These are phyloP conservation scores for Gymnobelideus leadbeateri DNA, from an alignment of 2,113 vertebrate genomes.

Conservation along the genomic window DNA sequence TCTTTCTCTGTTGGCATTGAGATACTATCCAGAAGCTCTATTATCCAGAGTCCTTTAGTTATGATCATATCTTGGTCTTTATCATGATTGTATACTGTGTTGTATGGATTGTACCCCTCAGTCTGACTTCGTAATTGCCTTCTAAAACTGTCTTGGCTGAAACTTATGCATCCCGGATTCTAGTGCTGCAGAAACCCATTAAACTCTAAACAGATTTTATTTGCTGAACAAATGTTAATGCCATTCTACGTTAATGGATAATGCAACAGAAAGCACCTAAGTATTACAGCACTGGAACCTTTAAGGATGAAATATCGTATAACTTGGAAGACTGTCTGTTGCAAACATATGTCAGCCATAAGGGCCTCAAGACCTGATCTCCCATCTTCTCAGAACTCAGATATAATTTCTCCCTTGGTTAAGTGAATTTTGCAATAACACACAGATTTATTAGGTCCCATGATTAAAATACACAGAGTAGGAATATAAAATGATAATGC, in stretches of 20 bases:
- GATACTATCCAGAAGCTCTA: slow-evolving; percentile 13
- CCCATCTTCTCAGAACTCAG: slow-evolving; percentile 56
- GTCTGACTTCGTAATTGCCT: not conserved
- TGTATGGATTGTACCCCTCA: not conserved
- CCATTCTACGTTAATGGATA: slow-evolving; percentile 9
- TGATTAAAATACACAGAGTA: slow-evolving; percentile 65
- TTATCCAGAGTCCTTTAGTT: not conserved
- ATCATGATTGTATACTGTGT: not conserved
- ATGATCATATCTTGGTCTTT: not conserved
- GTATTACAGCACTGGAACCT: slow-evolving; percentile 25
- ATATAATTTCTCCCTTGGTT: slow-evolving; percentile 61
- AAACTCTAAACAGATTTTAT: slow-evolving; percentile 66
- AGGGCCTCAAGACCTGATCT: slow-evolving; percentile 26
- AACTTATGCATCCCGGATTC: slow-evolving; percentile 13
- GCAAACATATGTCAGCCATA: slow-evolving; percentile 47
- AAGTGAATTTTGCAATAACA: slow-evolving; percentile 61
- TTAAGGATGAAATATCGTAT: slow-evolving; percentile 55
- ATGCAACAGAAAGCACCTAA: slow-evolving; percentile 41
- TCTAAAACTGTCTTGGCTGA: slow-evolving; percentile 23
- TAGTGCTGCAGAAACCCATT: slow-evolving; percentile 28
- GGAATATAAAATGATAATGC: slow-evolving; percentile 65
- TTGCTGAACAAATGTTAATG: slow-evolving; percentile 69
- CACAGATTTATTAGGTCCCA: slow-evolving; percentile 65
- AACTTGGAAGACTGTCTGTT: slow-evolving; percentile 57
- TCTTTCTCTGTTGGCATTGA: not conserved